phyloP scores from a whole-genome alignment of 2,797 vertebrate genomes.

The Mionectes olivaceus region DNA sequence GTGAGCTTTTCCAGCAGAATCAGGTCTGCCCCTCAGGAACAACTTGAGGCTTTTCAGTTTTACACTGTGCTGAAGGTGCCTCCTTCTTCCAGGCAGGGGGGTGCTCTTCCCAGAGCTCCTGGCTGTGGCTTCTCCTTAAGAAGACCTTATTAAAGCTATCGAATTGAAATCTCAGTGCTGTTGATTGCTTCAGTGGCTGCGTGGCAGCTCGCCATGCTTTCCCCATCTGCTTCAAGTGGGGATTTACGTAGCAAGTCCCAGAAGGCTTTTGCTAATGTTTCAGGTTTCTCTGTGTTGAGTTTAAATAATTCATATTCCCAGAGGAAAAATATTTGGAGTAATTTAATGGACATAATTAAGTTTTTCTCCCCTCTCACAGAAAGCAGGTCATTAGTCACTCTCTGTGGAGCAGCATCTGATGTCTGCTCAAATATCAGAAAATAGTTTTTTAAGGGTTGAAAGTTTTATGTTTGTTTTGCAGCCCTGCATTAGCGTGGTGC shows the following conservation, averaged over 20 bases:
- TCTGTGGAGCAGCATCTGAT: slow-evolving; percentile 1
- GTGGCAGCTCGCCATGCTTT: slow-evolving; percentile 73
- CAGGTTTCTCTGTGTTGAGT: slow-evolving; percentile 74
- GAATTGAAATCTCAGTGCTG: slow-evolving; percentile 59
- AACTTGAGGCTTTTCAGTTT: neutral
- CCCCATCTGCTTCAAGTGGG: slow-evolving; percentile 76
- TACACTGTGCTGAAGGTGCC: neutral
- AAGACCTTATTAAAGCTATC: slow-evolving; percentile 51
- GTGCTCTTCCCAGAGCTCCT: neutral
- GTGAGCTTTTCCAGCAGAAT: neutral
- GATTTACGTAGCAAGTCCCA: slow-evolving; percentile 73
- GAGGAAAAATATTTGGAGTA: slow-evolving; percentile 73
- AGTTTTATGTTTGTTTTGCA: neutral
- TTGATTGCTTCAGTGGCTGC: slow-evolving; percentile 59
- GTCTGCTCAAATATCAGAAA: slow-evolving; percentile 49
- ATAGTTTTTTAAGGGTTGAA: neutral
- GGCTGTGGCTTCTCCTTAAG: slow-evolving; percentile 38
- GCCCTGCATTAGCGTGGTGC: neutral
- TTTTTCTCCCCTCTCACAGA: slow-evolving; percentile 7
- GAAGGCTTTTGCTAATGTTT: slow-evolving; percentile 73
- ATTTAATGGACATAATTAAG: slow-evolving; percentile 72
- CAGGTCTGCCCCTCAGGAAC: neutral
- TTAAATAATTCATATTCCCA: slow-evolving; percentile 79
- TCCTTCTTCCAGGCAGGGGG: neutral
- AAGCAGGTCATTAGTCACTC: slow-evolving; percentile 55